Conservation (phyloP, 2,797 vertebrate genomes). For the Diceros bicornis region DNA sequence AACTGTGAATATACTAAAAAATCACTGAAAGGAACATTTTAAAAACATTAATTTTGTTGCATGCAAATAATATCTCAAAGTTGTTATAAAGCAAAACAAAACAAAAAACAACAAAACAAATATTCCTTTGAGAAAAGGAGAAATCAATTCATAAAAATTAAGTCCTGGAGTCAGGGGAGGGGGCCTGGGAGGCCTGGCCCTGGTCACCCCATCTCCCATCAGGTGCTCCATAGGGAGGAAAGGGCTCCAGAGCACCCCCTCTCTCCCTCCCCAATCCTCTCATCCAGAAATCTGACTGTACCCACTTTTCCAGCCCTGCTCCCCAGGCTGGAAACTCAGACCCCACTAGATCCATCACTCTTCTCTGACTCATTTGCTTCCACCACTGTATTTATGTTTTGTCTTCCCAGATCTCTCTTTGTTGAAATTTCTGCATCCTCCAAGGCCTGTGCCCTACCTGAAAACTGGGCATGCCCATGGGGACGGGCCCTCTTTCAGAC, state of each 20-base stretch:
- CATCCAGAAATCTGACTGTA: neutral
- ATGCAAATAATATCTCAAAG: constrained; percentile 53
- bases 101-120: constrained; percentile 40
- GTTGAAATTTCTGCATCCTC: constrained; percentile 1
- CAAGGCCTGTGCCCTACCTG: neutral
- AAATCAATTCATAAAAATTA: neutral
- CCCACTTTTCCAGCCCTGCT: neutral
- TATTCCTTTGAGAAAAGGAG: constrained; percentile 24
- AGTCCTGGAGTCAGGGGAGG: neutral
- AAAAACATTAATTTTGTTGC: constrained; percentile 31
- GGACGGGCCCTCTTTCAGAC: neutral
- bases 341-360: neutral
- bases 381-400: neutral
- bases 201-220: neutral
- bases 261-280: neutral
- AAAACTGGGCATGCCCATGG: neutral
- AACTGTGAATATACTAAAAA: neutral
- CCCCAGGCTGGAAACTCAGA: neutral
- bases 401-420: neutral
- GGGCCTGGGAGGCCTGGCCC: neutral
- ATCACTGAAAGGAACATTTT: neutral
- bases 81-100: constrained; percentile 42
- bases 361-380: neutral
- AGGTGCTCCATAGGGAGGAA: neutral
- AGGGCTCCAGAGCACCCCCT: neutral